phyloP scores from a whole-genome alignment of 2,797 vertebrate genomes.

The Glossophaga mutica region DNA sequence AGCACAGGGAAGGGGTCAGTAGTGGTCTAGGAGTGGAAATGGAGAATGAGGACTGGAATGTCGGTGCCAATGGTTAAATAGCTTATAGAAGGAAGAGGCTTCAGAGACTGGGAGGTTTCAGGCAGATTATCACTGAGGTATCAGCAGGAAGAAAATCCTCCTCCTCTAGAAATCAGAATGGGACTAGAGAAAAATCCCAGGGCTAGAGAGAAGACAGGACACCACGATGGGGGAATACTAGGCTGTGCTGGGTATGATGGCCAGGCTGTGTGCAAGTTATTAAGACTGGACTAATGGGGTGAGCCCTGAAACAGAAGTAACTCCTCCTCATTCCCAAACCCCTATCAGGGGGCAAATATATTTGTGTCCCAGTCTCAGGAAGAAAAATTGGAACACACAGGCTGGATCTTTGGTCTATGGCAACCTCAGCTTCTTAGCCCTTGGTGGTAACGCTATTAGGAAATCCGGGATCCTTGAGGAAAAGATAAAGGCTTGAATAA shows the following conservation, averaged over 20 bases:
- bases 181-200: neutral
- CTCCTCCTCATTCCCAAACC: neutral
- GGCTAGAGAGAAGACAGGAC: neutral
- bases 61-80: too few relatives aligned
- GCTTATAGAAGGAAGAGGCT: neutral
- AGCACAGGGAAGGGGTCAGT: neutral
- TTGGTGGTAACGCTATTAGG: neutral
- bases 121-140: neutral
- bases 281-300: neutral
- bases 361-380: neutral
- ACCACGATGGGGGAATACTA: neutral
- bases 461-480: neutral
- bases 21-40: neutral
- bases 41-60: neutral
- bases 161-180: neutral
- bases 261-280: neutral
- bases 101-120: neutral
- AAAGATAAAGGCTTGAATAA: neutral
- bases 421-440: neutral
- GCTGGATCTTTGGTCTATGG: neutral
- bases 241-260: neutral
- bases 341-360: too few relatives aligned
- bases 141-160: neutral
- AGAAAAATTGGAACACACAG: neutral
- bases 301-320: neutral